Percentiles rank a stretch among this genome's conserved stretches.
These are phyloP conservation scores for Parnassius glacialis DNA, from an alignment of 2,888 invertebrate genomes.

Conservation along the genomic window DNA sequence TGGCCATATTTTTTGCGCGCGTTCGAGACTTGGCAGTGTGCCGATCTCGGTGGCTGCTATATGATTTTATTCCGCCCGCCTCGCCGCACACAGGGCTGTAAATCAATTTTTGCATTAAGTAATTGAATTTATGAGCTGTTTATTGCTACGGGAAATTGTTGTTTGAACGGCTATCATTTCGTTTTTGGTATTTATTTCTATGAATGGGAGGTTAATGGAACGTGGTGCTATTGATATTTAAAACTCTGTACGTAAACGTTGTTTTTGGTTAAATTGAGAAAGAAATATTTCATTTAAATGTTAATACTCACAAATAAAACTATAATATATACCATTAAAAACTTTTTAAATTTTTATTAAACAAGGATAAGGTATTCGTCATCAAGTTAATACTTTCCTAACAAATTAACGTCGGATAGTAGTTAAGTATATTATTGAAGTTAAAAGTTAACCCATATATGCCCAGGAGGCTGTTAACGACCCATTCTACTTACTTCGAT, in stretches of 20 bases:
- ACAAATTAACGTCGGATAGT: too few relatives aligned
- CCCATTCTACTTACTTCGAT: too few relatives aligned
- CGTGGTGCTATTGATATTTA: conserved; percentile 1
- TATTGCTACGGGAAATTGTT: conserved; percentile 71
- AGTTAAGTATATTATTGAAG: too few relatives aligned
- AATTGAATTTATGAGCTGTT: conserved; percentile 77
- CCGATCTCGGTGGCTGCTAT: conserved; percentile 55
- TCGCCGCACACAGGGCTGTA: conserved; percentile 50
- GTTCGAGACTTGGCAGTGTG: conserved; percentile 61
- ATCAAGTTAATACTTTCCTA: too few relatives aligned
- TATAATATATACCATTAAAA: too few relatives aligned
- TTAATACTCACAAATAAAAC: too few relatives aligned
- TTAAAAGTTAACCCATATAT: too few relatives aligned
- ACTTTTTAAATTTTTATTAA: too few relatives aligned
- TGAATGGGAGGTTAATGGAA: conserved; percentile 8
- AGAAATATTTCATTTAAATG: too few relatives aligned
- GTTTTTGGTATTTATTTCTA: conserved; percentile 22
- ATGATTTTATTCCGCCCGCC: conserved; percentile 63
- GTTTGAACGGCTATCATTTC: conserved; percentile 55
- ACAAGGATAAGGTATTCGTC: too few relatives aligned
- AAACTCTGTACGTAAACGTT: background rate
- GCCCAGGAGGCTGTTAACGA: too few relatives aligned
- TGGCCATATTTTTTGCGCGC: conserved; percentile 54
- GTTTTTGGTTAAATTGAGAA: too few relatives aligned
- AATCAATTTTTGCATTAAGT: conserved; percentile 77